Base-by-base conservation (phyloP, 1,140 invertebrate genomes). In the Rhyacophila brunnea region DNA sequence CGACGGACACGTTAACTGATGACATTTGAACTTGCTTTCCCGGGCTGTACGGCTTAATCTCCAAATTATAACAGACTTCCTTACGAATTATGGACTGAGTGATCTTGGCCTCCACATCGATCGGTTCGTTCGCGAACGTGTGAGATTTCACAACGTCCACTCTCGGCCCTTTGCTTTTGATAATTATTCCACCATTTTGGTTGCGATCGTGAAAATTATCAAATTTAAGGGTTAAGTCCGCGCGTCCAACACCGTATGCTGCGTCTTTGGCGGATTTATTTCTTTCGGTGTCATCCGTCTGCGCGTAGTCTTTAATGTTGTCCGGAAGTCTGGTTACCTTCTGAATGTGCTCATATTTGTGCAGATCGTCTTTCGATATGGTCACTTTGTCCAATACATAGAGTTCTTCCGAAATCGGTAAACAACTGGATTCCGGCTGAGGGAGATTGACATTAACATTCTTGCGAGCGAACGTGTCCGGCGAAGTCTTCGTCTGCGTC, bases 51-150 rank as follows among this genome's bases (percentile, higher is more conserved):
- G 75, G 78, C 60, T 50, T 74, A 77, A 80, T 78, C 72, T 80
- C 78, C 72, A 80, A 79, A 67, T 80, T 80, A 66, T 75, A 79
- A 14, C 75, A 72, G 42, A 78, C 78, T 65, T 80, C 78, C 68
- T 80, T 80, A 52, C 78, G 77, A 62, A 80, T 80, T 14, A 80
- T 71, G 28, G 78, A 80, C 59, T 80, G 78, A 65, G 74, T 80
- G 59, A 80, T 80, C 70, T 80, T 80, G 36, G 76, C 71, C 68
- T 80, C 78, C 17, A 80, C 76, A 71, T 80, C 78, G 51, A 79
- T 67, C 15, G 60, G 18, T 40, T 65, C 63, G 38, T 61, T 58
- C 35, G 44, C 14, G 23, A 62, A 68, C 14, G 58, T 66, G 17
- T 60, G 65, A 49, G 64, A 42, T 14, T 13, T 42, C 4, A 42